Percentiles rank a stretch among this genome's conserved stretches.
Conservation (phyloP, 2,888 invertebrate species). For the Luperina testacea region DNA sequence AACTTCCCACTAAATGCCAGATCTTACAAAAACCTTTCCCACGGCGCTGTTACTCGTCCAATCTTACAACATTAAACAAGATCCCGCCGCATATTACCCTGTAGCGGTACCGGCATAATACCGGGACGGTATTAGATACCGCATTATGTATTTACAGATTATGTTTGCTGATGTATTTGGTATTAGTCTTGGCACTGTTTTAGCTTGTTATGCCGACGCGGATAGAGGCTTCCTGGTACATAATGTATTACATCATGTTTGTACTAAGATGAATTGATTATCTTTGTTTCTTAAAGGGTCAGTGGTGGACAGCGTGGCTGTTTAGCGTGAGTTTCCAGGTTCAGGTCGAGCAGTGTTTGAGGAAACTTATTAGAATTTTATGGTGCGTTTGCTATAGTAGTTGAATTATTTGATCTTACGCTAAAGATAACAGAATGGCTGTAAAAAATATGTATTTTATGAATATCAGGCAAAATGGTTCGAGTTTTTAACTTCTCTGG, state of each 20-base stretch:
- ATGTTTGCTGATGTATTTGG: constrained; percentile 36
- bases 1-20: background rate
- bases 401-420: background rate
- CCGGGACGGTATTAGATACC: background rate
- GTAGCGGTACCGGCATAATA: background rate
- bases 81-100: background rate
- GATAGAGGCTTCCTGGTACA: constrained; percentile 17
- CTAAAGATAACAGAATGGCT: no score
- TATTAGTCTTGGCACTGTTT: constrained; percentile 29
- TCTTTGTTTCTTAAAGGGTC: background rate
- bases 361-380: background rate
- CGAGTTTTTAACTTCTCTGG: background rate
- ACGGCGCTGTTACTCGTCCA: background rate
- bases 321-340: background rate
- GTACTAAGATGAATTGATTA: constrained; percentile 20
- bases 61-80: background rate
- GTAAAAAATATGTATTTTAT: background rate
- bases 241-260: constrained; percentile 15
- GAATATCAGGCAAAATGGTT: background rate
- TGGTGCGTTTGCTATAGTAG: background rate
- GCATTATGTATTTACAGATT: constrained; percentile 19
- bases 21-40: background rate
- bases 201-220: constrained; percentile 7
- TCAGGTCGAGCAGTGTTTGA: background rate
- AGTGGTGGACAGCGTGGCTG: no score